Evolutionary conservation across 2,113 vertebrate species (phyloP).

Genomic region (Otis tarda): DNA sequence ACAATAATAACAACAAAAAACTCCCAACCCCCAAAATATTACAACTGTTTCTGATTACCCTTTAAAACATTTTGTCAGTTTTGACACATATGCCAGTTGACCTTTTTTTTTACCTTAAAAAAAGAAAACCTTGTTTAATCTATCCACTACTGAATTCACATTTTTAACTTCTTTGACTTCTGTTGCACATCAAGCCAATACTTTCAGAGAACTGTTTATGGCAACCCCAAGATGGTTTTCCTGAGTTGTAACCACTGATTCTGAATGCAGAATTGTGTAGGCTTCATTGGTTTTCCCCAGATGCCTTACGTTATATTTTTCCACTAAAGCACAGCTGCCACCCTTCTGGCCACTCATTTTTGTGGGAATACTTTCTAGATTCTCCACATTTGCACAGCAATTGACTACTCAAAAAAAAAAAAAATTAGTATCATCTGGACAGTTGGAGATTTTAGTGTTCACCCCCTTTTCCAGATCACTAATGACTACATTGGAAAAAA

Average conservation of each 20-base stretch:
- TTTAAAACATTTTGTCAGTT: not conserved
- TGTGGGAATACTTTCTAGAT: not conserved
- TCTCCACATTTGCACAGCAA: not conserved
- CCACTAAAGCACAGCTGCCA: not conserved
- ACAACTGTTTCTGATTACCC: not conserved
- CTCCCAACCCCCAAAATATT: not conserved
- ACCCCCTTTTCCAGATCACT: not conserved
- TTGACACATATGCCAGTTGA: not conserved
- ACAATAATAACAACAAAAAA: not conserved
- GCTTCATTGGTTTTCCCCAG: not conserved
- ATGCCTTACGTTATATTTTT: not conserved
- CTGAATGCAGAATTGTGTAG: not conserved
- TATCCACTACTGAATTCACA: not conserved
- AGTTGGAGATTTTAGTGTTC: not conserved
- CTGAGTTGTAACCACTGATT: not conserved
- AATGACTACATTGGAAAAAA: not conserved
- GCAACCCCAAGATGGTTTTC: not conserved
- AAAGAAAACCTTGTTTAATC: not conserved
- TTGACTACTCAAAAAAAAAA: no score
- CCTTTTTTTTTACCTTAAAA: not conserved
- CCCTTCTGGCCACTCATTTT: not conserved
- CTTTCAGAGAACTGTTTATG: not conserved
- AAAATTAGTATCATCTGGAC: fast-evolving
- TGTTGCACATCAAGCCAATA: fast-evolving
- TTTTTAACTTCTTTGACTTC: not conserved